Evolutionary conservation across 2,113 vertebrate species (phyloP).

Genomic region (Dicrurus megarhynchus): DNA sequence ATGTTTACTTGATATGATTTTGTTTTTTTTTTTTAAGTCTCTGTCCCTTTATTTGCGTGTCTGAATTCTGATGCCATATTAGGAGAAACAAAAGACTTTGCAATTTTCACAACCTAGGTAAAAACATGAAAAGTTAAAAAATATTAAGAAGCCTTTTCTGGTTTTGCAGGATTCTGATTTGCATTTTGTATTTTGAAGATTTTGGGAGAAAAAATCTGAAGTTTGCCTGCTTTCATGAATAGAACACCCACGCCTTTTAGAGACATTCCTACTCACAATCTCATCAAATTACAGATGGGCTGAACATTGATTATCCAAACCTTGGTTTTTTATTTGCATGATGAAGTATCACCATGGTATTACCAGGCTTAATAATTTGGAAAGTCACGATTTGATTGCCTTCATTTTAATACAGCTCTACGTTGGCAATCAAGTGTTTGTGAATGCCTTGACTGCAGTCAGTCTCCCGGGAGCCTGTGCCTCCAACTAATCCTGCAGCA

Average conservation of each 20-base stretch:
- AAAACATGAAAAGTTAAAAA: neutral
- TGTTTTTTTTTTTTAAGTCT: neutral
- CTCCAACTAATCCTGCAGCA: neutral
- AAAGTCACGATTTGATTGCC: neutral
- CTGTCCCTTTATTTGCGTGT: rapidly evolving
- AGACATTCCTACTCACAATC: neutral
- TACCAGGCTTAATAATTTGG: neutral
- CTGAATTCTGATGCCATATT: neutral
- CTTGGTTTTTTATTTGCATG: neutral
- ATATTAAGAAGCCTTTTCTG: neutral
- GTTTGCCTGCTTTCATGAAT: neutral
- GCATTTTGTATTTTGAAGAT: neutral
- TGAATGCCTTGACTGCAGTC: neutral
- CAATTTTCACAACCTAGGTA: neutral
- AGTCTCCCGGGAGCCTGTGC: neutral
- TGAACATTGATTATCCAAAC: neutral
- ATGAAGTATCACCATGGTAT: neutral
- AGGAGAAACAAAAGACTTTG: neutral
- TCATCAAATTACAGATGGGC: neutral
- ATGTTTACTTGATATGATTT: neutral
- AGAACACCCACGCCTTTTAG: neutral
- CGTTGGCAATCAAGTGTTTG: neutral
- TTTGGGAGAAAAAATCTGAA: neutral
- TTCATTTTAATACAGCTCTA: neutral
- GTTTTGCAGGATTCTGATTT: neutral